phyloP scores from a whole-genome alignment of 2,797 vertebrate genomes.

The Sebastes vulpes region DNA sequence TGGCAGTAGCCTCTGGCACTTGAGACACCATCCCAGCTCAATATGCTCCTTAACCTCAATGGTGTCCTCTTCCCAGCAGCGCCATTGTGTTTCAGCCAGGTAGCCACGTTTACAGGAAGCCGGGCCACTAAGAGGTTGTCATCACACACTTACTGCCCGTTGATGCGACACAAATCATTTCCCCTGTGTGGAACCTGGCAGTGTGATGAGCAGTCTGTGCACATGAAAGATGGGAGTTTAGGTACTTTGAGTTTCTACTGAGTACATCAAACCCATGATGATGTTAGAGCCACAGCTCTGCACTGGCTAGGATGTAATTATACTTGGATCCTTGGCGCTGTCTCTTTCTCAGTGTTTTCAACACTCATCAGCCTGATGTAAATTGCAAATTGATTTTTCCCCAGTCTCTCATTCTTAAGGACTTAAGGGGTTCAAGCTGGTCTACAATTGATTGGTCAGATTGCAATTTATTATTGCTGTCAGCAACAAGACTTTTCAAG shows the following conservation, averaged over 20 bases:
- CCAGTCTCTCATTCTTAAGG: constrained; percentile 83
- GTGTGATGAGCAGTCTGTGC: constrained; percentile 44
- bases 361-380: constrained; percentile 85
- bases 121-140: constrained; percentile 46
- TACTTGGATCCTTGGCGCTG: constrained; percentile 60
- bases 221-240: constrained; percentile 52
- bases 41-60: constrained; percentile 41
- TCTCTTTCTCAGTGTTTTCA: constrained; percentile 82
- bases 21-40: constrained; percentile 30
- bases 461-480: constrained; percentile 87
- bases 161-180: constrained; percentile 75
- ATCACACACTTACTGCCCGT: constrained; percentile 61
- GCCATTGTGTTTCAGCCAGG: constrained; percentile 60
- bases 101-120: constrained; percentile 57
- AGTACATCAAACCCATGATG: constrained; percentile 57
- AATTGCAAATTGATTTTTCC: constrained; percentile 87
- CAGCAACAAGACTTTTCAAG: constrained; percentile 85
- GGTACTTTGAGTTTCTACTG: constrained; percentile 45
- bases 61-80: constrained; percentile 43
- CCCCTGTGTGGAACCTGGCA: constrained; percentile 66
- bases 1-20: constrained; percentile 57
- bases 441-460: constrained; percentile 84
- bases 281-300: constrained; percentile 51
- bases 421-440: constrained; percentile 85
- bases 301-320: constrained; percentile 78